These are phyloP conservation scores for Noctua janthina DNA, from an alignment of 2,888 invertebrate genomes.

Conservation along the genomic window DNA sequence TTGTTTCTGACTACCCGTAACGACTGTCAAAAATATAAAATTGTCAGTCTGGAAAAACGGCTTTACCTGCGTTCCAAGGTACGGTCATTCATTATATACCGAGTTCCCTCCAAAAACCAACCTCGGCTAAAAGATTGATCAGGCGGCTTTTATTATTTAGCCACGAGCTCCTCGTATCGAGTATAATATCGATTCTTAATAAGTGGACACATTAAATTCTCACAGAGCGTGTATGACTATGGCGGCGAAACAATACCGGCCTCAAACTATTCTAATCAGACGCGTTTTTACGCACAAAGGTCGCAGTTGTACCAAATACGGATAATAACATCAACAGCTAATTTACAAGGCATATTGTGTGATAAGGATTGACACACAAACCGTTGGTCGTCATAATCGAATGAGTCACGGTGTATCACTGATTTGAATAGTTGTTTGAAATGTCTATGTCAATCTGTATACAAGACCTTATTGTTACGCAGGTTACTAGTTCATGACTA, in stretches of 20 bases:
- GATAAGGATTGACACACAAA: constrained; percentile 66
- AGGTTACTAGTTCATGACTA: not conserved
- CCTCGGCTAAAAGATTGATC: not conserved
- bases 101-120: not conserved
- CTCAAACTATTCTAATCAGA: constrained; percentile 1
- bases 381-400: constrained; percentile 26
- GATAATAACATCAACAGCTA: constrained; percentile 33
- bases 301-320: constrained; percentile 25
- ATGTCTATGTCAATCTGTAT: constrained; percentile 4
- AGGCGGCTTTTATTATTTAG: not conserved
- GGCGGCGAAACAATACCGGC: not conserved
- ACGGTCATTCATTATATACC: not conserved
- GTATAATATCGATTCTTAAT: too few species aligned
- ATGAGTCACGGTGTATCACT: constrained; percentile 52
- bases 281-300: constrained; percentile 19
- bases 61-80: not conserved
- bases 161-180: too few species aligned
- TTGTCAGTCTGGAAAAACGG: not conserved
- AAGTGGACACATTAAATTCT: not conserved
- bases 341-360: constrained; percentile 35
- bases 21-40: not conserved
- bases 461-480: constrained; percentile 6
- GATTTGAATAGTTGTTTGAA: constrained; percentile 19
- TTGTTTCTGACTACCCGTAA: not conserved
- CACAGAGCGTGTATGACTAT: not conserved